phyloP scores from a whole-genome alignment of 2,888 invertebrate genomes.

The Clepsis dumicolana region DNA sequence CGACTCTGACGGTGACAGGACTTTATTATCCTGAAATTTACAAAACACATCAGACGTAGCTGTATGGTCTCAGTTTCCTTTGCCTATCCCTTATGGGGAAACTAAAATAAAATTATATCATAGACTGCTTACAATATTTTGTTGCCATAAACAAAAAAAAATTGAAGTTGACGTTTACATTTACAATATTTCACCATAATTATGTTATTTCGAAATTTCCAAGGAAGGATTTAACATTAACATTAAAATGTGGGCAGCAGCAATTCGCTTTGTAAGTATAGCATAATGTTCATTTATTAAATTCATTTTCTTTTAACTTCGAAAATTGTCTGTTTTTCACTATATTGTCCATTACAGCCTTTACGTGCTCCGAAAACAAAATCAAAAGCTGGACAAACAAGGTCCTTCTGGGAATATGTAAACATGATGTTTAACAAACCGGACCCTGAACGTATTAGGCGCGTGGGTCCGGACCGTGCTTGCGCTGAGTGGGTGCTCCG shows the following conservation, averaged over 20 bases:
- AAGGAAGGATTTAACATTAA: not conserved
- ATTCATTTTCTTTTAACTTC: not conserved
- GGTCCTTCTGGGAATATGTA: constrained; percentile 83
- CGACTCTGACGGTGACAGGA: too few species aligned
- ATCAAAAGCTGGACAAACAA: constrained; percentile 57
- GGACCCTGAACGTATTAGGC: constrained; percentile 88
- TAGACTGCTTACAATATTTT: too few species aligned
- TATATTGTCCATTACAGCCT: constrained; percentile 13
- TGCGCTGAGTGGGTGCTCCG: constrained; percentile 98
- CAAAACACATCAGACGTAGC: too few species aligned
- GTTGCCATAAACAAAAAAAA: too few species aligned
- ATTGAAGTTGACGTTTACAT: too few species aligned
- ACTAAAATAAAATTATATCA: too few species aligned
- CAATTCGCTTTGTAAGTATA: constrained; percentile 20
- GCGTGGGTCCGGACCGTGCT: constrained; percentile 94
- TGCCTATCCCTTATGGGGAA: too few species aligned
- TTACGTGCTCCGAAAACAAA: constrained; percentile 44
- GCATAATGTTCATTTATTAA: not conserved
- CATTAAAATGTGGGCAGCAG: constrained; percentile 14
- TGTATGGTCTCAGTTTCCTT: too few species aligned
- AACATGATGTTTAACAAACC: constrained; percentile 89
- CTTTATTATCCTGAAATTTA: too few species aligned
- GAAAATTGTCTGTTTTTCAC: not conserved
- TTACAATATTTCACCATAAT: not conserved
- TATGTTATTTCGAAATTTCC: not conserved